These are phyloP conservation scores for Myripristis murdjan DNA, from an alignment of 2,797 vertebrate genomes.

Conservation along the genomic window DNA sequence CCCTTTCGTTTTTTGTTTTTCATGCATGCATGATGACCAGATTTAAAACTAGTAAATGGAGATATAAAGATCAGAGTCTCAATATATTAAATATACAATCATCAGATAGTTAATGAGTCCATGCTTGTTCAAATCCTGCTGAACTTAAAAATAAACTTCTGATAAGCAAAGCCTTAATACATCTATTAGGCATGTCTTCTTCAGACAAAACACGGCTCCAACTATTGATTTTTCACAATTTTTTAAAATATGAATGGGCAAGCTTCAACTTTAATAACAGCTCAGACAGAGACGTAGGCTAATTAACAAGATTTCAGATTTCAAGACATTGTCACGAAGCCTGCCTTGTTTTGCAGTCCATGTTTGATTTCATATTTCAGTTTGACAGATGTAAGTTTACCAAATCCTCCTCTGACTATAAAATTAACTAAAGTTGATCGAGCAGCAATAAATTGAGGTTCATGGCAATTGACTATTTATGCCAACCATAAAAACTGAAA, in stretches of 20 bases:
- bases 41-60: no score
- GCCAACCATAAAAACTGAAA: slow-evolving; percentile 3
- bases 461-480: slow-evolving; percentile 18
- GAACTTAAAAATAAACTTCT: no score
- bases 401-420: background rate
- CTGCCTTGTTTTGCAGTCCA: background rate
- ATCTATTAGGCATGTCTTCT: background rate
- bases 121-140: no score
- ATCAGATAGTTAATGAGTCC: no score
- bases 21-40: no score
- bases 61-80: background rate
- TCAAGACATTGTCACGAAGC: background rate
- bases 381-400: background rate
- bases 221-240: background rate
- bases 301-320: background rate
- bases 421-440: background rate
- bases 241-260: background rate
- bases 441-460: background rate
- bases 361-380: slow-evolving; percentile 1
- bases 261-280: background rate
- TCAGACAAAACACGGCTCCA: background rate
- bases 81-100: background rate
- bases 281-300: background rate
- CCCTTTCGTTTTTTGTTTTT: no score
- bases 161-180: no score